phyloP scores from a whole-genome alignment of 2,797 vertebrate species.

The Harpagifer antarcticus region DNA sequence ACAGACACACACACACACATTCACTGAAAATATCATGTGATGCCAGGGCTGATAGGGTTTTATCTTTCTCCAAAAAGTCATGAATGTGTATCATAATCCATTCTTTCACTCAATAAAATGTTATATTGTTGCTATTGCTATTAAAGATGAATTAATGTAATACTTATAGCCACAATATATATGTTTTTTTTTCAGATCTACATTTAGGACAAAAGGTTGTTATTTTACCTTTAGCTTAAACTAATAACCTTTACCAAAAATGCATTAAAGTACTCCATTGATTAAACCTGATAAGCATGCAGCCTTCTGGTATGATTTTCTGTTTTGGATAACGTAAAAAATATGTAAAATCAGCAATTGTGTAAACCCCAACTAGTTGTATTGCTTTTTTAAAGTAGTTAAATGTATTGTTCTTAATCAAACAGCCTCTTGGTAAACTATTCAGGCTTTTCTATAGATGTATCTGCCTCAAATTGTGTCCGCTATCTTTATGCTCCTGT shows the following conservation, averaged over 20 bases:
- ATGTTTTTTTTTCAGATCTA: not conserved
- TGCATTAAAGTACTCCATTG: not conserved
- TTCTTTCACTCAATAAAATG: not conserved
- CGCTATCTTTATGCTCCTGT: not conserved
- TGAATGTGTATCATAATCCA: not conserved
- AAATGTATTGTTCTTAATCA: not conserved
- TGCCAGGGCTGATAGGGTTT: not conserved
- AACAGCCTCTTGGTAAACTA: not conserved
- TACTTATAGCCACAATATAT: not conserved
- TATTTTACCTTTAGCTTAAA: not conserved
- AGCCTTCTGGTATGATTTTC: not conserved
- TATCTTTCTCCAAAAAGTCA: not conserved
- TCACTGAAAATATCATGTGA: not conserved
- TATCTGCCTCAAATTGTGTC: too few species aligned
- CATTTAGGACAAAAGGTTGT: not conserved
- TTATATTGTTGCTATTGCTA: not conserved
- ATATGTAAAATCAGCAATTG: not conserved
- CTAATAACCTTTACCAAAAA: not conserved
- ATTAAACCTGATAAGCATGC: not conserved
- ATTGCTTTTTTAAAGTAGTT: not conserved
- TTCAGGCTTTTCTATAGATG: not conserved
- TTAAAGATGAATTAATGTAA: not conserved
- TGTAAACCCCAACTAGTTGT: not conserved
- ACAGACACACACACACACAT: too few species aligned
- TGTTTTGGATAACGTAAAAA: not conserved